Percentiles rank a stretch among this genome's conserved stretches.
phyloP scores from a whole-genome alignment of 2,888 invertebrate species.

The Nycteola revayana region DNA sequence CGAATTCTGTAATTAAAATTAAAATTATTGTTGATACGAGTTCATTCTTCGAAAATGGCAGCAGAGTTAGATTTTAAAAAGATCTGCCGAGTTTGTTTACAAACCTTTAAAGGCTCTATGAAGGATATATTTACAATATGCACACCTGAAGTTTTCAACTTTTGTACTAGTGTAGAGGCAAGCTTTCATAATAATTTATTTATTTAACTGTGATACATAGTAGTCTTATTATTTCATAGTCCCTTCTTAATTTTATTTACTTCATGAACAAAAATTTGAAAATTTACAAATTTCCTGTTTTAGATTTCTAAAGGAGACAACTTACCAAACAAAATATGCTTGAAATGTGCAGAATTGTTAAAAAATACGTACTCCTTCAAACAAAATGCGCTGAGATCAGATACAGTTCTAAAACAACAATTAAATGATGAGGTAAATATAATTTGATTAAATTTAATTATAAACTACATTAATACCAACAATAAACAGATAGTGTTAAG shows the following conservation, averaged over 20 bases:
- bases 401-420: conserved; percentile 65
- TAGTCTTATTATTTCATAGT: no score
- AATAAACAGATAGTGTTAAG: no score
- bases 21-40: no score
- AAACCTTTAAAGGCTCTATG: conserved; percentile 61
- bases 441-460: no score
- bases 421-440: conserved; percentile 41
- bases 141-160: conserved; percentile 66
- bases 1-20: no score
- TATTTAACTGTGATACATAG: no score
- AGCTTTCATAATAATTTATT: no score
- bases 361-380: conserved; percentile 72
- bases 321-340: conserved; percentile 69
- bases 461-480: no score
- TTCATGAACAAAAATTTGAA: no score
- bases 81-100: conserved; percentile 71
- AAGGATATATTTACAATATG: conserved; percentile 66
- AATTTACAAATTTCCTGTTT: no score
- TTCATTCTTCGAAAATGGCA: no score
- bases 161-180: conserved; percentile 75
- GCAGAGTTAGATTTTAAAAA: conserved; percentile 57
- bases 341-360: conserved; percentile 63
- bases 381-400: conserved; percentile 66
- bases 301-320: conserved; percentile 65
- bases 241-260: no score